A percentile compares a stretch with the other conserved stretches of the same genome.
Conservation (phyloP, 2,797 vertebrate species). For the Tangara arthus region DNA sequence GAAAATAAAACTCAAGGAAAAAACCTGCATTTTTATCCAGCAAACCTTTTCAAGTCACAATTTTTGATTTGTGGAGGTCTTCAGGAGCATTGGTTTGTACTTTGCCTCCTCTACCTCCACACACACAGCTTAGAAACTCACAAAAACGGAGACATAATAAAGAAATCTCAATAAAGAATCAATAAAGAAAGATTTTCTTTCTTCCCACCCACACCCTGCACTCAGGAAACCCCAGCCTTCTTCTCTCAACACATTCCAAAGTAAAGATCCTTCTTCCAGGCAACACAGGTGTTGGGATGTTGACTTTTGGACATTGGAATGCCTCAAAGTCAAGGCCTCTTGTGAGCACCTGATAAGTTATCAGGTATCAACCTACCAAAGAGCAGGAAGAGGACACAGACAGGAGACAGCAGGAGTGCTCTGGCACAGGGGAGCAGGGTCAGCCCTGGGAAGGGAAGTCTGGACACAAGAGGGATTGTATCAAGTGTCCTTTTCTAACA, state of each 20-base stretch:
- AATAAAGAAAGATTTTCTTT: background rate
- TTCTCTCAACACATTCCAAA: background rate
- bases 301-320: constrained; percentile 42
- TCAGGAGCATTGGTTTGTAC: background rate
- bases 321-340: background rate
- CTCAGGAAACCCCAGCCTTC: background rate
- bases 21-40: background rate
- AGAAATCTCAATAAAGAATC: background rate
- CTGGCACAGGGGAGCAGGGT: background rate
- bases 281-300: background rate
- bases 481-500: background rate
- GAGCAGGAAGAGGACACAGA: background rate
- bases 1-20: background rate
- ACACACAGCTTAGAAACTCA: background rate
- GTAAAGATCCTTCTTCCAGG: background rate
- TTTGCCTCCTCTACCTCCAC: background rate
- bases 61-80: background rate
- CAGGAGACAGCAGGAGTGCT: background rate
- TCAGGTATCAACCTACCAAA: background rate
- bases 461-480: background rate
- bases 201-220: background rate
- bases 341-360: background rate
- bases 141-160: background rate
- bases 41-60: background rate
- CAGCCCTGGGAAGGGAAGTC: background rate